Evolutionary conservation across 92 coral and sea anemone species (phyloP), one percentile per base, ranked within the genome.

Genomic region (Heteractis magnifica): DNA sequence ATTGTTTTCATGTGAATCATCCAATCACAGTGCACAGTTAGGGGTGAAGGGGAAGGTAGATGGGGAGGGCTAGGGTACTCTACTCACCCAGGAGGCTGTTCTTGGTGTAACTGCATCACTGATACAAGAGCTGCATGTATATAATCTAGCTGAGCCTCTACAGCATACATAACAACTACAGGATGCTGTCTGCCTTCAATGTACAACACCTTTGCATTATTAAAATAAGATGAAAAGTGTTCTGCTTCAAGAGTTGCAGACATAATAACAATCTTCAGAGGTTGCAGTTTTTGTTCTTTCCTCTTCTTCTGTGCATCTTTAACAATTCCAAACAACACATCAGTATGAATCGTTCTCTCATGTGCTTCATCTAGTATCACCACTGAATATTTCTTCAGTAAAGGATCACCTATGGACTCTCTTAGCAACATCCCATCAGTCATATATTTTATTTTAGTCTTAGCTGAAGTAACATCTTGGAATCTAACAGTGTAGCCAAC

Each of bases 181-280:
- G 99, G 97, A 79, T 97, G 93, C 79, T 94, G 98, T 10, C 99
- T 89, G 16, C 99, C 99, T 52, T 97, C 98, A 5, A 97, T 95
- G 81, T 97, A 97, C 88, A 97, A 84, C 83, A 97, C 98, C 60
- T 92, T 86, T 1, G 99, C 99, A 74, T 87, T 81, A 62, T 81
- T 93, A 56, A 97, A 97, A 74, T 94, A 97, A 49, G 84, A 87
- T 2, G 99, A 89, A 77, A 97, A 97, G n/a, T 93, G 98, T 19
- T 97, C 95, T 4, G 99, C 99, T 84, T 97, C 98, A 80, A 97
- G 82, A 1, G 99, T 97, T 2, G 99, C 99, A n/a, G 99, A 97
- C 99, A 97, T 97, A 9, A 97, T 90, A 19, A 97, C 86, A 65
- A 94, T 92, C 85, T 97, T 97, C 15, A 97, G 90, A 0, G 89